A percentile compares a stretch with the other conserved stretches of the same genome.
Evolutionary conservation across 2,113 vertebrate species (phyloP).

Genomic region (Cercopithecus mona): DNA sequence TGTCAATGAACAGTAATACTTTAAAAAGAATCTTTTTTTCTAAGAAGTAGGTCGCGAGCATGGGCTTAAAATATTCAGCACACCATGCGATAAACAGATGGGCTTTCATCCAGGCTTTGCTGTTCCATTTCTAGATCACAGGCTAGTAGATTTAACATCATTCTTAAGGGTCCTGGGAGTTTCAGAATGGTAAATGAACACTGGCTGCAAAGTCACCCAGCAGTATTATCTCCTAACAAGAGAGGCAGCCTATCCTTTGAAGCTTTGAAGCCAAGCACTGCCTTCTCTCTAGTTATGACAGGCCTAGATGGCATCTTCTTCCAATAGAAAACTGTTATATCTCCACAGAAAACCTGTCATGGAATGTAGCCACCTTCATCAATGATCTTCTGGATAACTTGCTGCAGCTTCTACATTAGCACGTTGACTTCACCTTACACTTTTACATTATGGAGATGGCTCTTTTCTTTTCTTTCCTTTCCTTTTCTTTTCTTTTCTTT

Average conservation of each 20-base stretch:
- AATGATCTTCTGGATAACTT: too few species aligned
- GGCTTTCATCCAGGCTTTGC: neutral
- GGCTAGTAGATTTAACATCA: neutral
- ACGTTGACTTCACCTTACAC: too few species aligned
- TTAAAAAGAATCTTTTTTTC: neutral
- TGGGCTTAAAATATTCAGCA: neutral
- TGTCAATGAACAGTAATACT: neutral
- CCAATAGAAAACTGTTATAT: neutral
- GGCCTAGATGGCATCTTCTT: neutral
- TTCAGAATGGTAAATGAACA: neutral
- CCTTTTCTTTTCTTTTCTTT: too few species aligned
- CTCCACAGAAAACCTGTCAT: too few species aligned
- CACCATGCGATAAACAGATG: neutral
- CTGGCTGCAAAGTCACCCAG: neutral
- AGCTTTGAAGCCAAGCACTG: neutral
- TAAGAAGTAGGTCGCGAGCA: neutral
- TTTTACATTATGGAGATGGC: too few species aligned
- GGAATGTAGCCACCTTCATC: too few species aligned
- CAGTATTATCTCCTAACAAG: neutral
- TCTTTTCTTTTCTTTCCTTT: too few species aligned
- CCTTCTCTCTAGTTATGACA: neutral
- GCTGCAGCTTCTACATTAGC: too few species aligned
- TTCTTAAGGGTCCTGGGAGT: neutral
- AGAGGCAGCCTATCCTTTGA: neutral
- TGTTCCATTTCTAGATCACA: neutral